These are phyloP conservation scores for Paratilapia polleni DNA, from an alignment of 2,113 vertebrate genomes.

Conservation along the genomic window DNA sequence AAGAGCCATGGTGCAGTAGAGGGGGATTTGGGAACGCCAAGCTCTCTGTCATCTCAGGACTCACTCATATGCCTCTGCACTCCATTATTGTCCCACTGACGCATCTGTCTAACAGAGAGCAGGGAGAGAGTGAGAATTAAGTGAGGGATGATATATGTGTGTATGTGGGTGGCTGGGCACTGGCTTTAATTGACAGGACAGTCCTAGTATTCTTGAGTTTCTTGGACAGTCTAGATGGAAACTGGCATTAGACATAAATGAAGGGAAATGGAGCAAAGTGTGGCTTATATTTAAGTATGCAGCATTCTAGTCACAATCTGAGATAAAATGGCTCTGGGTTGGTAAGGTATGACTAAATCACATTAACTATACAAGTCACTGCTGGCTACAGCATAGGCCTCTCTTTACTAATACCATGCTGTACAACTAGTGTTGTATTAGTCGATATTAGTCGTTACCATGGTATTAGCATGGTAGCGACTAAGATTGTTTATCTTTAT, in stretches of 20 bases:
- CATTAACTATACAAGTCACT: slow-evolving; percentile 30
- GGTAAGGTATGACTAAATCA: slow-evolving; percentile 23
- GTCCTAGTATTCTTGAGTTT: slow-evolving; percentile 9
- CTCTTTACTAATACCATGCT: not conserved
- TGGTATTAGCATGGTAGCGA: too few species aligned
- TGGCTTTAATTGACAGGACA: slow-evolving; percentile 56
- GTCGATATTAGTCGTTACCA: too few species aligned
- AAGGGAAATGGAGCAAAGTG: not conserved
- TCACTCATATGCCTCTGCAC: slow-evolving; percentile 70
- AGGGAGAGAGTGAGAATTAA: slow-evolving; percentile 54
- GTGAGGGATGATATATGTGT: slow-evolving; percentile 10
- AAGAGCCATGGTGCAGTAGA: slow-evolving; percentile 69
- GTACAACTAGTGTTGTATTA: not conserved
- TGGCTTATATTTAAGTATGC: slow-evolving; percentile 4
- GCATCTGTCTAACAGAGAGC: slow-evolving; percentile 55
- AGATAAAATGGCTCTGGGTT: slow-evolving; percentile 24
- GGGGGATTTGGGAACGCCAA: slow-evolving; percentile 69
- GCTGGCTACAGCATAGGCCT: not conserved
- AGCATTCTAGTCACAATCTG: slow-evolving; percentile 8
- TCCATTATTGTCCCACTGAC: slow-evolving; percentile 70
- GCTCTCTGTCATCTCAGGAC: slow-evolving; percentile 73
- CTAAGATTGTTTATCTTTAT: not conserved
- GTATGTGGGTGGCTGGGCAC: slow-evolving; percentile 25
- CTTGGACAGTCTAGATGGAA: slow-evolving; percentile 28
- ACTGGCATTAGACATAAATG: slow-evolving; percentile 15